Conservation (phyloP, 2,113 vertebrate species). For the Limnothrissa miodon region DNA sequence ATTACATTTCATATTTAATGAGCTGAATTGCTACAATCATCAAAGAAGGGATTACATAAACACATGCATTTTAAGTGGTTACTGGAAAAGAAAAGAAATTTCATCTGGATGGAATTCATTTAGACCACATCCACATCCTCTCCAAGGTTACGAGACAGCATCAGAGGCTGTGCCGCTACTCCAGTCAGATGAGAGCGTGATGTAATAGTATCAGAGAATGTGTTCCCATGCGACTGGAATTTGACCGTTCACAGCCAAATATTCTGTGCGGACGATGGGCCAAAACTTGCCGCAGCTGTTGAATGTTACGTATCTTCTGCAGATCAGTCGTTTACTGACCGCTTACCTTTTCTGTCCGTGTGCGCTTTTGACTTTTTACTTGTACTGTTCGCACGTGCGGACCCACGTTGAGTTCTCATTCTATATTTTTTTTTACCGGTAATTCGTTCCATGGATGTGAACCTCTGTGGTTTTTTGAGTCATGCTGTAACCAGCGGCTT, state of each 20-base stretch:
- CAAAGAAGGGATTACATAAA: background rate
- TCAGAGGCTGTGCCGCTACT: background rate
- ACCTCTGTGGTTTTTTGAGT: constrained; percentile 7
- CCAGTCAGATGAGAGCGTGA: background rate
- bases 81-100: background rate
- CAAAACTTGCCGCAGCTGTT: constrained; percentile 12
- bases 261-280: constrained; percentile 3
- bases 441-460: constrained; percentile 13
- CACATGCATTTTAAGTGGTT: constrained; percentile 11
- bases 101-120: background rate
- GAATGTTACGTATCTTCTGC: constrained; percentile 9
- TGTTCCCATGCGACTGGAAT: background rate
- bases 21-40: background rate
- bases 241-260: constrained; percentile 6
- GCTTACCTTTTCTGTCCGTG: background rate
- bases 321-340: constrained; percentile 11
- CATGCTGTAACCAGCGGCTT: background rate
- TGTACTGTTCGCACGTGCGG: background rate
- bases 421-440: background rate
- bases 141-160: constrained; percentile 5
- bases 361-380: background rate
- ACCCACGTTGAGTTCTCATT: background rate
- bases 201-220: background rate
- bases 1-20: background rate
- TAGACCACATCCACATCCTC: background rate